These are phyloP conservation scores for Torymus tubicola DNA, from an alignment of 2,888 invertebrate species.

Conservation along the genomic window DNA sequence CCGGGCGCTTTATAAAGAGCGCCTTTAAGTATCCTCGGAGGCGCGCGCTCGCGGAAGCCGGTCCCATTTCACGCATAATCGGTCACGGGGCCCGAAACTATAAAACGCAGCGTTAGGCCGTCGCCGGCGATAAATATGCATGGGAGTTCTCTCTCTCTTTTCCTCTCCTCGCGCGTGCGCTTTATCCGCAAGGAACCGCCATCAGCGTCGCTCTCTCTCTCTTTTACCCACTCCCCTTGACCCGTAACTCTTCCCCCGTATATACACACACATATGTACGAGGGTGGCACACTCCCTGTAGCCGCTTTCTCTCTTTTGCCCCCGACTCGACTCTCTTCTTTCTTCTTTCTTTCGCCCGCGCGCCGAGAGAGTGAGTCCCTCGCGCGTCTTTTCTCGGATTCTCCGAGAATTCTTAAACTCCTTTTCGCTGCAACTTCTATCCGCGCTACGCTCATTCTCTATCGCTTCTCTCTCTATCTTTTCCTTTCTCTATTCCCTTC, in stretches of 20 bases:
- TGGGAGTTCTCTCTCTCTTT: conserved; percentile 3
- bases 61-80: conserved; percentile 51
- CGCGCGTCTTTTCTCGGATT: conserved; percentile 1
- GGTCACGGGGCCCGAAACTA: conserved; percentile 39
- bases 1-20: conserved; percentile 37
- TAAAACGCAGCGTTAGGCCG: conserved; percentile 42
- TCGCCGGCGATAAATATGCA: conserved; percentile 46
- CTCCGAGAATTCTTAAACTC: conserved; percentile 9
- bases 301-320: not conserved
- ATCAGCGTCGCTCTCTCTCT: conserved; percentile 11
- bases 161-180: not conserved
- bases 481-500: not conserved
- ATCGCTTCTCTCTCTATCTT: not conserved
- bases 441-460: not conserved
- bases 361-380: not conserved
- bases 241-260: conserved; percentile 16
- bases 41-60: conserved; percentile 18
- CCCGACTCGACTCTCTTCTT: not conserved
- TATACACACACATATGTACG: no score
- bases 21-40: conserved; percentile 45
- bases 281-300: no score
- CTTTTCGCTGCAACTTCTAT: conserved; percentile 1
- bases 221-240: conserved; percentile 11
- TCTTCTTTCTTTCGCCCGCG: not conserved
- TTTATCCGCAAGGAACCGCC: no score